Conservation (phyloP, 2,888 invertebrate species). For the Hydriomena furcata region DNA sequence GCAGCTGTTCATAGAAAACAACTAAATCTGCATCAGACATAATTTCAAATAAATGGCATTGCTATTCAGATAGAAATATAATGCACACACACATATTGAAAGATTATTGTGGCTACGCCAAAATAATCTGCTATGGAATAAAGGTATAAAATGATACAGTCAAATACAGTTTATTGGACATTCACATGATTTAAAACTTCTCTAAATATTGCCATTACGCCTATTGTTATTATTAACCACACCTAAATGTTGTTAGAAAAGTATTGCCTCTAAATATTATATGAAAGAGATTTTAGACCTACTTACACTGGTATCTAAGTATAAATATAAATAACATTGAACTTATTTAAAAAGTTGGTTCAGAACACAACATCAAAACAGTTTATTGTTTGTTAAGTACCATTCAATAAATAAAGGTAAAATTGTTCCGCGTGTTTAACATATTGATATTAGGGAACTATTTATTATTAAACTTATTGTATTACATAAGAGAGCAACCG, state of each 20-base stretch:
- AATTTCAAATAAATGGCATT: slow-evolving; percentile 67
- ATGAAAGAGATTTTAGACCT: slow-evolving; percentile 73
- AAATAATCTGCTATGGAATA: slow-evolving; percentile 61
- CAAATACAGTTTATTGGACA: slow-evolving; percentile 57
- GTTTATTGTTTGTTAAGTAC: slow-evolving; percentile 71
- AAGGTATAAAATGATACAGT: slow-evolving; percentile 55
- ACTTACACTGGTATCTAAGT: slow-evolving; percentile 65
- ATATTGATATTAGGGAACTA: slow-evolving; percentile 55
- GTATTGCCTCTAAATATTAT: slow-evolving; percentile 79
- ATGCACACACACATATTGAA: slow-evolving; percentile 68
- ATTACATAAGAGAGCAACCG: slow-evolving; percentile 63
- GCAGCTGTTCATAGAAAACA: slow-evolving; percentile 39
- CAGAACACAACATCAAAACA: slow-evolving; percentile 53
- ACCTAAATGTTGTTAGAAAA: slow-evolving; percentile 80
- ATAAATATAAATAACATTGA: slow-evolving; percentile 60
- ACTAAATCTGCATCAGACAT: slow-evolving; percentile 79
- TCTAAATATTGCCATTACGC: slow-evolving; percentile 74
- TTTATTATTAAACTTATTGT: slow-evolving; percentile 43
- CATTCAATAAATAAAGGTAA: slow-evolving; percentile 59
- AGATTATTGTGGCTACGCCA: slow-evolving; percentile 59
- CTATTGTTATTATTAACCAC: slow-evolving; percentile 77
- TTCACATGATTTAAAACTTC: slow-evolving; percentile 59
- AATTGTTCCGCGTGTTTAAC: slow-evolving; percentile 43
- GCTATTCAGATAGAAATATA: slow-evolving; percentile 59
- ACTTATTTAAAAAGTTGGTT: slow-evolving; percentile 60